Percentiles rank a stretch among this genome's conserved stretches.
Evolutionary conservation across 2,888 invertebrate species (phyloP).

Genomic region (Harmothoe impar): DNA sequence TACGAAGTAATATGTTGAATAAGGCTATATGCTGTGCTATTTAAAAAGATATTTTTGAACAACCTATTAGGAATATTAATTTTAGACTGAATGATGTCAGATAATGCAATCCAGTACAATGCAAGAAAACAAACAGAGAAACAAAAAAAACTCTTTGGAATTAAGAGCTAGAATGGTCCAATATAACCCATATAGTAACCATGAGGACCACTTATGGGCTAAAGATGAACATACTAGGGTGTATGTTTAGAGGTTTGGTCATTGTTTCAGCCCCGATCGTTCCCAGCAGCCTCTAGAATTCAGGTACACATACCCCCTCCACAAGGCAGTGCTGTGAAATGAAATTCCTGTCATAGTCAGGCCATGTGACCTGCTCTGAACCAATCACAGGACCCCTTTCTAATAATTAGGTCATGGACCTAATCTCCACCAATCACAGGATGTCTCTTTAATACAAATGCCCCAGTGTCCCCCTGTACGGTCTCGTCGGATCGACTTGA

Average conservation of each 20-base stretch:
- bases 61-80: too few species aligned
- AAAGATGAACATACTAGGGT: not conserved
- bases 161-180: too few species aligned
- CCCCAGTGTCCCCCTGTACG: not conserved
- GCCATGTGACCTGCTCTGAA: not conserved
- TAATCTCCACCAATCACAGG: not conserved
- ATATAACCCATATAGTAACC: too few species aligned
- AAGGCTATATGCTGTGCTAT: not conserved
- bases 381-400: conserved; percentile 2
- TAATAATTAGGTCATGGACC: not conserved
- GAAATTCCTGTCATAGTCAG: not conserved
- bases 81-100: too few species aligned
- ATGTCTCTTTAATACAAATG: not conserved
- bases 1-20: not conserved
- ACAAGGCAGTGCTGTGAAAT: conserved; percentile 18
- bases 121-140: too few species aligned
- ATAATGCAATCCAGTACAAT: too few species aligned
- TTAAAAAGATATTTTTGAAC: not conserved
- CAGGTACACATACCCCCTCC: conserved; percentile 29
- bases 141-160: too few species aligned
- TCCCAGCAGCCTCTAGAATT: not conserved
- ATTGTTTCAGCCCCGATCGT: conserved; percentile 40
- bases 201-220: too few species aligned
- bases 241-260: not conserved
- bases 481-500: not conserved